phyloP scores from a whole-genome alignment of 2,888 invertebrate genomes.

The Tenthredo distinguenda region DNA sequence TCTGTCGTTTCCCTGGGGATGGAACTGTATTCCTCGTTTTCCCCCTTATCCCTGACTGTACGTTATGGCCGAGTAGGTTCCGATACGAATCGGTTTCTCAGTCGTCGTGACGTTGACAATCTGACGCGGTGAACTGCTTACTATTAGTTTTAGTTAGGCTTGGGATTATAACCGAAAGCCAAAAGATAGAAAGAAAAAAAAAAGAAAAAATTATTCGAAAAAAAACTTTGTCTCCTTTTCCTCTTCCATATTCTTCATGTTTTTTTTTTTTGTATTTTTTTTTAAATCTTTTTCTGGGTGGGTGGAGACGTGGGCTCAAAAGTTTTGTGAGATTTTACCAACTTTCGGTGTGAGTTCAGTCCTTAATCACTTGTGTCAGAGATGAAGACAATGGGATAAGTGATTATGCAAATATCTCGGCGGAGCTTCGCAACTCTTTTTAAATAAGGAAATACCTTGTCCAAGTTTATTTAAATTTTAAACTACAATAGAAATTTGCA shows the following conservation, averaged over 20 bases:
- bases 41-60: slow-evolving; percentile 1
- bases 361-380: not conserved
- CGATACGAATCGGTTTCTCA: slow-evolving; percentile 2
- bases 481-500: slow-evolving; percentile 41
- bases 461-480: slow-evolving; percentile 3
- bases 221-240: not conserved
- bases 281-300: not conserved
- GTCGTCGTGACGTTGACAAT: slow-evolving; percentile 13
- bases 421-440: slow-evolving; percentile 16
- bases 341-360: not conserved
- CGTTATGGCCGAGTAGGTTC: not conserved
- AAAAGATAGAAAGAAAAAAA: not conserved
- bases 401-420: slow-evolving; percentile 35
- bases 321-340: not conserved
- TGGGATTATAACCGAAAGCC: not conserved
- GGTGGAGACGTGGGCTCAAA: not conserved
- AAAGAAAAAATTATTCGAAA: not conserved
- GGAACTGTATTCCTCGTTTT: not conserved
- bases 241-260: not conserved
- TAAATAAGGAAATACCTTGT: slow-evolving; percentile 42
- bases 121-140: not conserved
- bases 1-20: slow-evolving; percentile 22
- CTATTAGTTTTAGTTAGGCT: not conserved
- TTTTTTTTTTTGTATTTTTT: not conserved
- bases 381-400: slow-evolving; percentile 33